phyloP scores from a whole-genome alignment of 2,797 vertebrate species.

The Toxotes lorentzi region DNA sequence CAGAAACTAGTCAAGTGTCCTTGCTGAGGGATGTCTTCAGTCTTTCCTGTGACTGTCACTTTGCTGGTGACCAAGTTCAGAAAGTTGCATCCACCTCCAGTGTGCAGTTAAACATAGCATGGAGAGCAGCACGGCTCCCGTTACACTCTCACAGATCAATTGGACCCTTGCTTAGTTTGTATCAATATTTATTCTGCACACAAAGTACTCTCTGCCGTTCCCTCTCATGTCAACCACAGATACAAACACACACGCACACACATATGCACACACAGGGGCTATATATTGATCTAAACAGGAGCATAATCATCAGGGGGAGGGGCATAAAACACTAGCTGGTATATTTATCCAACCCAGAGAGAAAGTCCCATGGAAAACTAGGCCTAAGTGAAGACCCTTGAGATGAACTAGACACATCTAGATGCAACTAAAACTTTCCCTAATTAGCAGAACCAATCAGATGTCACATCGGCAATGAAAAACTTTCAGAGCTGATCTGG shows the following conservation, averaged over 20 bases:
- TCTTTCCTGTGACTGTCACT: slow-evolving; percentile 40
- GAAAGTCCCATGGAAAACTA: slow-evolving; percentile 73
- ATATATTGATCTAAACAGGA: slow-evolving; percentile 81
- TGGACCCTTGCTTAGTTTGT: slow-evolving; percentile 82
- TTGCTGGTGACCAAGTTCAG: slow-evolving; percentile 41
- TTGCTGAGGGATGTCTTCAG: slow-evolving; percentile 27
- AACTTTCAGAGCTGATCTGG: slow-evolving; percentile 46
- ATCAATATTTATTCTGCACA: slow-evolving; percentile 89
- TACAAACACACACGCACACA: slow-evolving; percentile 32
- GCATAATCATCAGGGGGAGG: slow-evolving; percentile 73
- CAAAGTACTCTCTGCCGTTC: slow-evolving; percentile 76
- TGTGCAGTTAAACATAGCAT: slow-evolving; percentile 43
- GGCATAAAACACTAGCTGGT: slow-evolving; percentile 68
- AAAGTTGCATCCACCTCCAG: slow-evolving; percentile 50
- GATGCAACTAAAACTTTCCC: slow-evolving; percentile 53
- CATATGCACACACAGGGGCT: slow-evolving; percentile 31
- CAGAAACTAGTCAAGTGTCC: slow-evolving; percentile 41
- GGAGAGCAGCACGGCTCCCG: slow-evolving; percentile 49
- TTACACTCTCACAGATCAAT: slow-evolving; percentile 80
- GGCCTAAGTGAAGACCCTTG: slow-evolving; percentile 61
- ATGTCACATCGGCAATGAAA: slow-evolving; percentile 46
- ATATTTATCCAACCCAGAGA: slow-evolving; percentile 74
- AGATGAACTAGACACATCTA: slow-evolving; percentile 59
- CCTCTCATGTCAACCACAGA: slow-evolving; percentile 70
- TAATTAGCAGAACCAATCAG: slow-evolving; percentile 68